Conservation (phyloP, 2,113 vertebrate species). For the Corythoichthys haematopterus region DNA sequence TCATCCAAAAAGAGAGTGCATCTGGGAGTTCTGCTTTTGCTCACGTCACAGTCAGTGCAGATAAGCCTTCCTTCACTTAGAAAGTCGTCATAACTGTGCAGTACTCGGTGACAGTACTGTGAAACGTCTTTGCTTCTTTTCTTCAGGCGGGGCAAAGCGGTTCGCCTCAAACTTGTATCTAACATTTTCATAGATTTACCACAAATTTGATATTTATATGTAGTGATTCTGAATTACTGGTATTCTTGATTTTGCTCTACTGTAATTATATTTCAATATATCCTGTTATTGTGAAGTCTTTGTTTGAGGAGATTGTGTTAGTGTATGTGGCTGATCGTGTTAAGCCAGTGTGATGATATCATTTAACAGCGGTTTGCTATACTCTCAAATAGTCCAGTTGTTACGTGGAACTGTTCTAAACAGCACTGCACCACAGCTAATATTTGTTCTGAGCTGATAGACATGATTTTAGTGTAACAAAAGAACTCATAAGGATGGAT, state of each 20-base stretch:
- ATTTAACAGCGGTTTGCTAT: constrained; percentile 30
- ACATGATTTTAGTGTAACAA: constrained; percentile 12
- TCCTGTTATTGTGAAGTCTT: constrained; percentile 60
- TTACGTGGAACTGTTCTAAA: constrained; percentile 32
- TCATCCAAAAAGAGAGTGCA: constrained; percentile 12
- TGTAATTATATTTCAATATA: constrained; percentile 71
- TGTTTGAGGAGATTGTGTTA: constrained; percentile 37
- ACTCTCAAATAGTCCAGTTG: constrained; percentile 51
- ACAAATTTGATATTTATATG: constrained; percentile 71
- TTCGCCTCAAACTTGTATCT: constrained; percentile 43
- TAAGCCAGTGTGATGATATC: not conserved
- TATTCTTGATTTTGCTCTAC: constrained; percentile 67
- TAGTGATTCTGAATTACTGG: constrained; percentile 71
- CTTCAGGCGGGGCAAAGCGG: constrained; percentile 15
- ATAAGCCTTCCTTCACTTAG: constrained; percentile 19
- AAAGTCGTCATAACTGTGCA: constrained; percentile 10
- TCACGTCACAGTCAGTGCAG: constrained; percentile 16
- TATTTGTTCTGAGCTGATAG: constrained; percentile 33
- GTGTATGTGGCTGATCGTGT: constrained; percentile 24
- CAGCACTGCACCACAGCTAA: constrained; percentile 36
- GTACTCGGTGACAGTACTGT: constrained; percentile 29
- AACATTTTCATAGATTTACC: constrained; percentile 55
- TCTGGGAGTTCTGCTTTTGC: constrained; percentile 21
- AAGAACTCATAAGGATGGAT: constrained; percentile 32
- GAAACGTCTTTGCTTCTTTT: constrained; percentile 28